Conservation (phyloP, 2,113 vertebrate genomes). For the Talpa occidentalis region DNA sequence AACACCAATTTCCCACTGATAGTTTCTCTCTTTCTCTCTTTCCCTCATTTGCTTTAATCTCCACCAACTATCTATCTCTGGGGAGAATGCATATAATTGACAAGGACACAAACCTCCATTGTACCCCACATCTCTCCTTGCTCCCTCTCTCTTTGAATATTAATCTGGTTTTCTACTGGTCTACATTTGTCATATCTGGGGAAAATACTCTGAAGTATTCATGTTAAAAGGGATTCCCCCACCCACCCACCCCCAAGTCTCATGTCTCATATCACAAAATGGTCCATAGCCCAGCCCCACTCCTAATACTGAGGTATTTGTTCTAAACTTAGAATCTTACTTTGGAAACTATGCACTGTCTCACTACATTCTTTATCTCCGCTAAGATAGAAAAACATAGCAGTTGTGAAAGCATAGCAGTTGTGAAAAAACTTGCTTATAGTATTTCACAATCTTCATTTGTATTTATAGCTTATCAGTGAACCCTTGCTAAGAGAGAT, state of each 20-base stretch:
- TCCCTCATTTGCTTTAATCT: background rate
- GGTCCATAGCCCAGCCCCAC: background rate
- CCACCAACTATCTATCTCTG: background rate
- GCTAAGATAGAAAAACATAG: constrained; percentile 21
- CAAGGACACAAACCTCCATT: background rate
- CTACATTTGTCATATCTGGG: background rate
- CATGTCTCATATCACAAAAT: constrained; percentile 6
- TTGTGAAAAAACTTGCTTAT: background rate
- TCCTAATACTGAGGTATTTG: background rate
- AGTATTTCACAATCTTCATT: constrained; percentile 41
- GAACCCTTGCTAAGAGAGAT: constrained; percentile 15
- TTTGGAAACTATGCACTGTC: background rate
- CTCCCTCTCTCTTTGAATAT: background rate
- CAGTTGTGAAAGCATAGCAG: background rate
- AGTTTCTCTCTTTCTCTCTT: background rate
- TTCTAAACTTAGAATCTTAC: background rate
- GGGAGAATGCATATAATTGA: background rate
- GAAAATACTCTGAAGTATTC: constrained; percentile 4
- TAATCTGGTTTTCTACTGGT: constrained; percentile 4
- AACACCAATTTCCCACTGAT: background rate
- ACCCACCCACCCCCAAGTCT: background rate
- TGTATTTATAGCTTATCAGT: constrained; percentile 34
- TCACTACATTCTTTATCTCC: constrained; percentile 28
- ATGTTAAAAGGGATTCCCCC: background rate
- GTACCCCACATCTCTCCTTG: background rate